Evolutionary conservation across 2,113 vertebrate genomes (phyloP).

Genomic region (Pteronura brasiliensis): DNA sequence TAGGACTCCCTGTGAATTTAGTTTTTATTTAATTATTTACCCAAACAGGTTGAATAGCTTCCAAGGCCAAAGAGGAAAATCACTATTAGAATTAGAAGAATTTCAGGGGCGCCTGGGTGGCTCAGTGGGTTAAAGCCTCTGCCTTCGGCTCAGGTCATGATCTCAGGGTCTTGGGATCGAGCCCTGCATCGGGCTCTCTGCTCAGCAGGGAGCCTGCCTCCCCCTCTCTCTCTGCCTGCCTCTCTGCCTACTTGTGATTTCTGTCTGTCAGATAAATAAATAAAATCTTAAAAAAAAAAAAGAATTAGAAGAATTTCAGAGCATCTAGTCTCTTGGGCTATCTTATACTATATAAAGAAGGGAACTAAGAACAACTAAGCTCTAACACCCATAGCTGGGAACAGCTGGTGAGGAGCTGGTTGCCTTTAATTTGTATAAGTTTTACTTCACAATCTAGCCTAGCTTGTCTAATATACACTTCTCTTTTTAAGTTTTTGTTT

Average conservation of each 20-base stretch:
- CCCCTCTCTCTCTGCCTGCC: neutral
- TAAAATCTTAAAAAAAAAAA: too few species aligned
- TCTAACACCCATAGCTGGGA: neutral
- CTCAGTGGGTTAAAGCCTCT: too few species aligned
- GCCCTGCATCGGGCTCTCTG: too few species aligned
- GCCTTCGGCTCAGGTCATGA: too few species aligned
- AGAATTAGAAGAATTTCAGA: slow-evolving; percentile 52
- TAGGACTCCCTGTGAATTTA: neutral
- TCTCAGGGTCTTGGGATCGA: too few species aligned
- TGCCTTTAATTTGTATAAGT: neutral
- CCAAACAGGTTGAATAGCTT: slow-evolving; percentile 21
- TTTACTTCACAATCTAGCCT: neutral
- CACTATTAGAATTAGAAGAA: slow-evolving; percentile 40
- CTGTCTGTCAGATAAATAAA: too few species aligned
- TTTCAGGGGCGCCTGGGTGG: neutral
- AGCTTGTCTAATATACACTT: neutral
- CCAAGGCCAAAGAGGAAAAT: slow-evolving; percentile 8
- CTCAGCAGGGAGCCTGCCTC: too few species aligned
- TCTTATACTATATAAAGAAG: slow-evolving; percentile 48
- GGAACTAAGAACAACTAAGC: slow-evolving; percentile 19
- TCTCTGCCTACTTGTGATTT: too few species aligned
- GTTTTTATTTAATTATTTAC: slow-evolving; percentile 58
- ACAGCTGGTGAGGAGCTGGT: slow-evolving; percentile 9
- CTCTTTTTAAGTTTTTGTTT: neutral
- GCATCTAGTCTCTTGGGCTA: neutral